These are phyloP conservation scores for Lepidotrigona ventralis DNA, from an alignment of 1,140 invertebrate genomes.

Conservation along the genomic window DNA sequence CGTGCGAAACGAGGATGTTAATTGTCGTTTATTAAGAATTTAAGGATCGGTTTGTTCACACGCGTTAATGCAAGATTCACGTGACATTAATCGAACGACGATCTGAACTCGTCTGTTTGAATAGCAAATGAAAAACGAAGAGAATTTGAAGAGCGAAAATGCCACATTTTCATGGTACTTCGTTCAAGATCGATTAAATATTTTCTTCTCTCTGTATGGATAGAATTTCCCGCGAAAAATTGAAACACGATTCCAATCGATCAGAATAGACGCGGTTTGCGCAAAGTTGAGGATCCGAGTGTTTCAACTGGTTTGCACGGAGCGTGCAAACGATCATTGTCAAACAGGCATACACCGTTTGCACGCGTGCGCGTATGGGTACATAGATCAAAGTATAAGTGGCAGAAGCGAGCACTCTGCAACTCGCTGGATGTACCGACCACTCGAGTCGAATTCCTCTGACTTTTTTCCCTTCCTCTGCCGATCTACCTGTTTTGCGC, in stretches of 20 bases:
- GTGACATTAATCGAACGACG: no score
- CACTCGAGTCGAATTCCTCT: slow-evolving; percentile 56
- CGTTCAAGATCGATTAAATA: no score
- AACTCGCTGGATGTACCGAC: slow-evolving; percentile 47
- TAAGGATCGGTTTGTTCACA: not conserved
- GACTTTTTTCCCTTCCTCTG: slow-evolving; percentile 25
- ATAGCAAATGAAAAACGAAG: no score
- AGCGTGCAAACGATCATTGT: slow-evolving; percentile 19
- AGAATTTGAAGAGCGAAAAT: no score
- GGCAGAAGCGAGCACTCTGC: slow-evolving; percentile 54
- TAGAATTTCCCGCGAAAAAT: no score
- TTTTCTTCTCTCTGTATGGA: no score
- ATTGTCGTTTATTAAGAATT: not conserved
- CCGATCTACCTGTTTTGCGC: slow-evolving; percentile 27
- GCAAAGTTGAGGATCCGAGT: not conserved
- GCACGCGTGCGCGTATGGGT: slow-evolving; percentile 2
- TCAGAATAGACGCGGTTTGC: not conserved
- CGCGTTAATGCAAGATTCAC: no score
- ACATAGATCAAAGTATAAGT: slow-evolving; percentile 40
- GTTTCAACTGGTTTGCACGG: not conserved
- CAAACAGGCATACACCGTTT: not conserved
- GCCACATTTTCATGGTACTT: no score
- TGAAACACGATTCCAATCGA: no score
- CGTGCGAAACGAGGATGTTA: not conserved
- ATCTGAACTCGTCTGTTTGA: no score